Conservation (phyloP, 1,140 invertebrate species). For the Popillia japonica region DNA sequence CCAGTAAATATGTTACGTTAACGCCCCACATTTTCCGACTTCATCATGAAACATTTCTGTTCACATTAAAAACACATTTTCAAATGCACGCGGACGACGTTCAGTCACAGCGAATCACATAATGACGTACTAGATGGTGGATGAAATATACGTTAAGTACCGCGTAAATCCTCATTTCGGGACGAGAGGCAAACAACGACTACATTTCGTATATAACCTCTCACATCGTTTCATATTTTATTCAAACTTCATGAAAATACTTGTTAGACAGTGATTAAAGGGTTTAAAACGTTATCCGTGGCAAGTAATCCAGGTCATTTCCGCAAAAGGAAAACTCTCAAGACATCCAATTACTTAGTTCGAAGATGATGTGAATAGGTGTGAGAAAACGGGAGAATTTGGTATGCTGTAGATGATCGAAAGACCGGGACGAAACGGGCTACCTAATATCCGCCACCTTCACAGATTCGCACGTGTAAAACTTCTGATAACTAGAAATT, state of each 20-base stretch:
- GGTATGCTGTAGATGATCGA: not conserved
- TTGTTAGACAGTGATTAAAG: not conserved
- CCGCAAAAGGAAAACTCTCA: not conserved
- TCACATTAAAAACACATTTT: constrained; percentile 8
- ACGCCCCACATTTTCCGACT: not conserved
- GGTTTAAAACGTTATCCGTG: not conserved
- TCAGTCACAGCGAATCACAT: not conserved
- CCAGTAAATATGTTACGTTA: not conserved
- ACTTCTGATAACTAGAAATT: not conserved
- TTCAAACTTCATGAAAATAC: not conserved
- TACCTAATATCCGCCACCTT: not conserved
- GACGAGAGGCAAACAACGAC: not conserved
- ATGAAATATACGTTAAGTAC: not conserved
- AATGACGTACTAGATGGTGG: not conserved
- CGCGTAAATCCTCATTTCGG: not conserved
- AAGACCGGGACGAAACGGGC: not conserved
- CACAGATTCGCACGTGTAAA: not conserved
- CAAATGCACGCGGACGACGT: not conserved
- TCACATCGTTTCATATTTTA: not conserved
- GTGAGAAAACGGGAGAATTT: not conserved
- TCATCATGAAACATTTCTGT: not conserved
- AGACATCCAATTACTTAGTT: not conserved
- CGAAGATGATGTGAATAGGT: not conserved
- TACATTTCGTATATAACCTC: not conserved
- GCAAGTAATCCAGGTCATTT: not conserved